A percentile compares a stretch with the other conserved stretches of the same genome.
Conservation (phyloP, 2,888 invertebrate species). For the Trissonchulus latispiculum region DNA sequence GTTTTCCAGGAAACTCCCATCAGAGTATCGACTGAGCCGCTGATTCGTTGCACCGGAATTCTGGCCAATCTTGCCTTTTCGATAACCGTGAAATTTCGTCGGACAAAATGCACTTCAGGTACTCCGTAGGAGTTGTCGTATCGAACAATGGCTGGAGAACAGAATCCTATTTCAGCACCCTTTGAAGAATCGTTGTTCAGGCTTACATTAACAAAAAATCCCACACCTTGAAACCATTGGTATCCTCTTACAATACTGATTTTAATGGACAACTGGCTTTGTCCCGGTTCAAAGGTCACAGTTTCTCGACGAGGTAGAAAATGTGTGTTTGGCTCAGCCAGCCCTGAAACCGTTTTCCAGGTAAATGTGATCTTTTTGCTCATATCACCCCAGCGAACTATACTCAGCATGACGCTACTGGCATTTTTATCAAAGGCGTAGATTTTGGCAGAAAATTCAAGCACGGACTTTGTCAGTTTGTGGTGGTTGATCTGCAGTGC, state of each 20-base stretch:
- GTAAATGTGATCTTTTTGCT: constrained; percentile 37
- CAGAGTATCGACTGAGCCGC: constrained; percentile 53
- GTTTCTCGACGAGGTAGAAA: constrained; percentile 51
- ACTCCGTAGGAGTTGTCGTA: constrained; percentile 23
- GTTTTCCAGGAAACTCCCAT: constrained; percentile 48
- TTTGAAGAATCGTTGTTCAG: constrained; percentile 38
- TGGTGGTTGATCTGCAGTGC: no score
- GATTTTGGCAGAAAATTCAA: constrained; percentile 33
- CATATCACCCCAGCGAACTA: constrained; percentile 30
- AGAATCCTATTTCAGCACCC: constrained; percentile 50
- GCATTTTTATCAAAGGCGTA: constrained; percentile 29
- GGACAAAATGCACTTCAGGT: not conserved
- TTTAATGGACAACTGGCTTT: constrained; percentile 48
- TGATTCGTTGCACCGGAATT: constrained; percentile 49
- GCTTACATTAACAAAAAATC: constrained; percentile 54
- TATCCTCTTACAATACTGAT: constrained; percentile 53
- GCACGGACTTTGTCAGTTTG: constrained; percentile 25
- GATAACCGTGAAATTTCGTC: not conserved
- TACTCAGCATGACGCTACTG: constrained; percentile 25
- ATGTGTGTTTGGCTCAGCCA: constrained; percentile 52
- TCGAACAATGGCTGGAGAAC: constrained; percentile 30
- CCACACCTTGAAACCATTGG: constrained; percentile 56
- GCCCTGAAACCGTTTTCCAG: constrained; percentile 54
- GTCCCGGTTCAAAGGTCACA: constrained; percentile 50
- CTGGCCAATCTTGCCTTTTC: constrained; percentile 43